Base-by-base conservation (phyloP, 2,797 vertebrate genomes). In the Chiroxiphia lanceolata region DNA sequence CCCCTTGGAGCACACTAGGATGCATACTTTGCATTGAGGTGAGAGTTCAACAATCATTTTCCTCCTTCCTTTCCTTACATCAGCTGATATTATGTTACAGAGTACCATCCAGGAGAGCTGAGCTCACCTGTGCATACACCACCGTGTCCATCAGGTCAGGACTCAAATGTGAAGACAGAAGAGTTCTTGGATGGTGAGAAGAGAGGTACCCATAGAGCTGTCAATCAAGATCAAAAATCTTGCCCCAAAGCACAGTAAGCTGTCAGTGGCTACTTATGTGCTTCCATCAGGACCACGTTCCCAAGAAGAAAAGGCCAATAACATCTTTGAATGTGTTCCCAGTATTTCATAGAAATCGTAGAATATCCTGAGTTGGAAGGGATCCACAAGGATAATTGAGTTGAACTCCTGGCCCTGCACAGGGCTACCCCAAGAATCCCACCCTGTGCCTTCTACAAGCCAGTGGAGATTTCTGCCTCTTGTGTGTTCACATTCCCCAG, bases 71-170 rank as follows among this genome's bases (percentile, higher is more conserved):
- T 71, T 80, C 65, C 47, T n/a, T 42, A 26, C 4, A 15, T 16
- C 70, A 59, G 64, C 34, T 64, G 51, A 23, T 64, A 29, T 11
- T 63, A 8, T 64, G 40, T 64, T 44, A 44, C 42, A 33, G 7
- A 10, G 45, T 38, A 9, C 40, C 50, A 25, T 0, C 2, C 2
- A 0, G 27, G 21, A 47, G 31, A 77, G n/a, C 11, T 44, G 27
- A 51, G 25, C 38, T 56, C 42, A 70, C 70, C 56, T 57, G 12
- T 23, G n/a, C n/a, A n/a, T n/a, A 22, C 45, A 29, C 11, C 53
- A 42, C 40, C 2, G 0, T 15, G 50, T 64, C 59, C 50, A 5
- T 40, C 34, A 60, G 31, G 15, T 36, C 78, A n/a, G 78, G 47
- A 33, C 42, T 65, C 16, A 25, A 29, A 14, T 11, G 25, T 9